Percentiles rank a stretch among this genome's conserved stretches.
These are phyloP conservation scores for Stenodera caucasica DNA, from an alignment of 2,888 invertebrate genomes.

Conservation along the genomic window DNA sequence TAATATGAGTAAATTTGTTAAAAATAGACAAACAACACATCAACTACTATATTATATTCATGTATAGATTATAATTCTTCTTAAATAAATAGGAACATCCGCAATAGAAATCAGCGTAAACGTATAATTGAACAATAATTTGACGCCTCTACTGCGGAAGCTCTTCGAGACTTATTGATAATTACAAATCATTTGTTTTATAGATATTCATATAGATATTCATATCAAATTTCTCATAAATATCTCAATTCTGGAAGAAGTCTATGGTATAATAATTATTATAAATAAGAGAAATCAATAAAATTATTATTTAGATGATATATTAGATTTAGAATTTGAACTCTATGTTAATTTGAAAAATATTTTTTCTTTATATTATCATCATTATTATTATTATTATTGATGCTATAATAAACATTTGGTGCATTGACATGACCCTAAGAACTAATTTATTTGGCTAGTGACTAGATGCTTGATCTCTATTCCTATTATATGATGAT, in stretches of 20 bases:
- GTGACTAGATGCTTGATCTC: constrained; percentile 50
- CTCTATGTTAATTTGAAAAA: not conserved
- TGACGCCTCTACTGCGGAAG: too few relatives aligned
- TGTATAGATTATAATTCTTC: too few relatives aligned
- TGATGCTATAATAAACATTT: not conserved
- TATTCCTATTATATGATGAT: not conserved
- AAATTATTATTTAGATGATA: not conserved
- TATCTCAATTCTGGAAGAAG: too few relatives aligned
- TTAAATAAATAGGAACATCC: too few relatives aligned
- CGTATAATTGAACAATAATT: too few relatives aligned
- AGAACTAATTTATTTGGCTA: constrained; percentile 50
- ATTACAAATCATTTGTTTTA: too few relatives aligned
- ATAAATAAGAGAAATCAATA: not conserved
- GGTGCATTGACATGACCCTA: constrained; percentile 22
- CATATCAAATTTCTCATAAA: too few relatives aligned
- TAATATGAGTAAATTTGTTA: not conserved
- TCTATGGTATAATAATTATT: too few relatives aligned
- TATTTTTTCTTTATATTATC: not conserved
- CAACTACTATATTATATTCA: constrained; percentile 21
- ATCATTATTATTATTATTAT: not conserved
- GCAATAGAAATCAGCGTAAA: too few relatives aligned
- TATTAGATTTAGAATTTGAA: constrained; percentile 5
- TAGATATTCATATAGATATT: too few relatives aligned
- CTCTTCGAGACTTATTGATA: too few relatives aligned
- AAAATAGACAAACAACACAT: constrained; percentile 30